A percentile compares a stretch with the other conserved stretches of the same genome.
Evolutionary conservation across 1,140 invertebrate genomes (phyloP).

Genomic region (honey bee (Apis mellifera)): Amel_HAv3.1 CM009934.2:9946501-9947000

Average conservation of each 20-base stretch:
- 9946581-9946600: not conserved
- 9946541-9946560: not conserved
- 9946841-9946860: slow-evolving; percentile 54
- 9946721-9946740: not conserved
- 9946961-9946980: slow-evolving; percentile 75
- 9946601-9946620: not conserved
- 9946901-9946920: slow-evolving; percentile 67
- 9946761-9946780: slow-evolving; percentile 5
- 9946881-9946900: slow-evolving; percentile 62
- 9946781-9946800: slow-evolving; percentile 37
- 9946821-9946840: slow-evolving; percentile 61
- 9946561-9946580: too few relatives aligned
- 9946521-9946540: too few relatives aligned
- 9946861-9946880: slow-evolving; percentile 57
- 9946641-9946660: not conserved
- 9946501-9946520: not conserved
- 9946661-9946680: not conserved
- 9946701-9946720: not conserved
- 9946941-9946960: slow-evolving; percentile 76
- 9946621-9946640: not conserved
- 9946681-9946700: too few relatives aligned
- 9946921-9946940: slow-evolving; percentile 65
- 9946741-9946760: not conserved
- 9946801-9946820: slow-evolving; percentile 49
- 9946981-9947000: slow-evolving; percentile 63